These are phyloP conservation scores for Drosophila kanapiae DNA, from an alignment of 1,140 invertebrate species.

Conservation along the genomic window DNA sequence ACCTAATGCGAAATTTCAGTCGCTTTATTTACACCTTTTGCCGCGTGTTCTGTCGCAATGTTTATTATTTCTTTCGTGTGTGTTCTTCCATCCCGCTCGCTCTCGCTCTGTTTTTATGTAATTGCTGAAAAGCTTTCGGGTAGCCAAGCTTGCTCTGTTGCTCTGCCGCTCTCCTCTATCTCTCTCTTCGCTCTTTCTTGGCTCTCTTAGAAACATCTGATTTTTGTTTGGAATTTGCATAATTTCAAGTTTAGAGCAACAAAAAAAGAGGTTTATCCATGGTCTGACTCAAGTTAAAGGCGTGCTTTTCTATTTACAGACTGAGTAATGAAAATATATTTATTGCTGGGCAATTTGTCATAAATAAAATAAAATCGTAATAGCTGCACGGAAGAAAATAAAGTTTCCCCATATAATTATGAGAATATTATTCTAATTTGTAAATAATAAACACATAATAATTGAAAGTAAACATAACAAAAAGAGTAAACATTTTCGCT, in stretches of 20 bases:
- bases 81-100: slow-evolving; percentile 17
- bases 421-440: neutral
- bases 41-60: slow-evolving; percentile 52
- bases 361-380: neutral
- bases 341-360: slow-evolving; percentile 7
- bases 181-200: slow-evolving; percentile 4
- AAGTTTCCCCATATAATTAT: neutral
- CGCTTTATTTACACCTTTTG: slow-evolving; percentile 23
- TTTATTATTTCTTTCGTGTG: slow-evolving; percentile 56
- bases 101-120: slow-evolving; percentile 37
- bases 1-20: slow-evolving; percentile 23
- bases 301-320: neutral
- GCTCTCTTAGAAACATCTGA: slow-evolving; percentile 22
- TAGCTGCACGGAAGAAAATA: neutral
- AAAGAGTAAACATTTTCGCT: no score
- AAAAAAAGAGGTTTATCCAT: neutral
- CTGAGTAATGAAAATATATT: neutral
- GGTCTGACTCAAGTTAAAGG: slow-evolving; percentile 12
- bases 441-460: no score
- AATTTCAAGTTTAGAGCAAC: slow-evolving; percentile 4
- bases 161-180: slow-evolving; percentile 1
- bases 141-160: slow-evolving; percentile 17
- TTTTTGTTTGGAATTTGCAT: slow-evolving; percentile 17
- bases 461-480: no score
- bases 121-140: slow-evolving; percentile 10